phyloP scores from a whole-genome alignment of 2,797 vertebrate species.

The Oreonectes daqikongensis region DNA sequence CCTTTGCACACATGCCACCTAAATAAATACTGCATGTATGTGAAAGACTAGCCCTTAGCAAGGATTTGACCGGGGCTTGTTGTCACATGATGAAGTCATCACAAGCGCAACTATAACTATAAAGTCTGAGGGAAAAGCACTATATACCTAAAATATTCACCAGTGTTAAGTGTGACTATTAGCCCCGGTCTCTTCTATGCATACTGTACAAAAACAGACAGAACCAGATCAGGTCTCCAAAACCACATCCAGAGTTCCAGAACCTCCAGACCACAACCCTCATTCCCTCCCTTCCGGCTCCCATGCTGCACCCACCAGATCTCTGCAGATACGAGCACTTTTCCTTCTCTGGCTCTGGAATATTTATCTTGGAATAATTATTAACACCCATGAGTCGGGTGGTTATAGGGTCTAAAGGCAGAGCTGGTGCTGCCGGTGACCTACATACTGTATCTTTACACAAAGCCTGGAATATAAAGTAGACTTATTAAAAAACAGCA shows the following conservation, averaged over 20 bases:
- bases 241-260: slow-evolving; percentile 41
- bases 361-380: slow-evolving; percentile 23
- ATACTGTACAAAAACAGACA: slow-evolving; percentile 24
- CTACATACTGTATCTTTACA: slow-evolving; percentile 68
- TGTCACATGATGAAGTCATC: too few relatives aligned
- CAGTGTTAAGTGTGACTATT: not conserved
- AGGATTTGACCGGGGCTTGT: too few relatives aligned
- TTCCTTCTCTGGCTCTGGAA: slow-evolving; percentile 33
- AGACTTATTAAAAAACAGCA: slow-evolving; percentile 48
- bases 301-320: slow-evolving; percentile 30
- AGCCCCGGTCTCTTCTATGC: not conserved
- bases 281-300: slow-evolving; percentile 20
- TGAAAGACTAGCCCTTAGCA: not conserved
- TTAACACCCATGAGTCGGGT: slow-evolving; percentile 24
- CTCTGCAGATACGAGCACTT: slow-evolving; percentile 29
- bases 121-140: not conserved
- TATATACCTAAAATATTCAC: not conserved
- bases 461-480: slow-evolving; percentile 61
- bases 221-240: slow-evolving; percentile 29
- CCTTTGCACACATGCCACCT: not conserved
- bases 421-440: slow-evolving; percentile 64
- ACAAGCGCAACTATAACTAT: not conserved
- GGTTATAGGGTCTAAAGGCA: slow-evolving; percentile 49
- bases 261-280: slow-evolving; percentile 40
- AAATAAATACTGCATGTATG: not conserved